Evolutionary conservation across 2,113 vertebrate genomes (phyloP), one percentile per base, ranked within the genome.

Genomic region (Megalops atlanticus): DNA sequence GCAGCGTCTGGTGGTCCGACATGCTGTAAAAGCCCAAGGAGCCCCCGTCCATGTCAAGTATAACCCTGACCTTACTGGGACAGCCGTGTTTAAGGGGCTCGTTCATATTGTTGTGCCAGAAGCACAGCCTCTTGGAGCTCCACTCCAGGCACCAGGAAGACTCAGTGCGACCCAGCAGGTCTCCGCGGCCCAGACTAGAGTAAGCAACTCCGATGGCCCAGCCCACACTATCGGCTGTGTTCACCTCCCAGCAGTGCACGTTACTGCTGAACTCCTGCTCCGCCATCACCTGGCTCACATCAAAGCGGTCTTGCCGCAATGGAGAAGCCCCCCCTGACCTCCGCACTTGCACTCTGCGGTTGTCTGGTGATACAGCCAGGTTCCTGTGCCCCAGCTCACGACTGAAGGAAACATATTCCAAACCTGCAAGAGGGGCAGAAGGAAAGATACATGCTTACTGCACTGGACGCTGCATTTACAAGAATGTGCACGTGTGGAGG

Each of bases 151-250:
- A 89, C 88, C 88, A 89, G 74, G 88, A 89, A 1, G 49, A 47
- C 35, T 45, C 74, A 15, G 85, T 88, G 82, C 47, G 68, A 15
- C 83, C 89, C 38, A 74, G 72, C 27, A 77, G 52, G 14, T 83
- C 80, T 0, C 54, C 11, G 1, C 1, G 16, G 33, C 47, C 74
- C 39, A 86, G 78, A 27, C 76, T 27, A 18, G 74, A 74, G 81
- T 83, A 89, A 24, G 90, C 89, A 85, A 90, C 89, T 72, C 90
- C 89, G n/a, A 85, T 85, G 38, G 88, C 87, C 86, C 82, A 75
- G 82, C 86, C 85, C 41, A 52, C 58, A 58, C 86, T 31, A 39
- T 41, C 12, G 1, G 69, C 47, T 4, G 75, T 81, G 41, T 86
- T 78, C 71, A 84, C 83, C 4, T 89, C 81, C 84, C 88, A 89